A percentile compares a stretch with the other conserved stretches of the same genome.
Evolutionary conservation across 2,888 invertebrate species (phyloP).

Genomic region (Andrena praecox): DNA sequence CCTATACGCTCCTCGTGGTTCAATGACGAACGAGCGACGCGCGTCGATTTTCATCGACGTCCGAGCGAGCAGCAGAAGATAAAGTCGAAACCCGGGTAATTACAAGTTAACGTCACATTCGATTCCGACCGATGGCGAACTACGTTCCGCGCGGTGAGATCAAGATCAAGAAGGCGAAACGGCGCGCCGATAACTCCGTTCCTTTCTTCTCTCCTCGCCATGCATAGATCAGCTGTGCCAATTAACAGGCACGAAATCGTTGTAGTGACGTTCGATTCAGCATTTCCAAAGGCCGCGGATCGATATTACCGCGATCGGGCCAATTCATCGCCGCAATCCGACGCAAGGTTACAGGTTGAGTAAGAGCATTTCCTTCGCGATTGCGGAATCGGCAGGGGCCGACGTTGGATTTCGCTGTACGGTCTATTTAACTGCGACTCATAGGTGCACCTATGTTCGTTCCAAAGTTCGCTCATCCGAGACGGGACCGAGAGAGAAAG

Average conservation of each 20-base stretch:
- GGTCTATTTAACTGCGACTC: conserved; percentile 42
- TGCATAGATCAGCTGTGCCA: conserved; percentile 53
- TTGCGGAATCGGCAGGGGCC: background rate
- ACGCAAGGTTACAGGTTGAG: background rate
- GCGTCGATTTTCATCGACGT: background rate
- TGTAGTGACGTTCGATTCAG: background rate
- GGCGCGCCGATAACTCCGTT: conserved; percentile 14
- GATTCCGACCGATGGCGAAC: background rate
- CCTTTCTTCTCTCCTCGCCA: conserved; percentile 30
- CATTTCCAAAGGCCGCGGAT: background rate
- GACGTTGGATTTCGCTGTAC: conserved; percentile 29
- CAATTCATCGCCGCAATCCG: background rate
- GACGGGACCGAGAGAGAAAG: conserved; percentile 51
- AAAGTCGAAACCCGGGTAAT: background rate
- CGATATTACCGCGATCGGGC: background rate
- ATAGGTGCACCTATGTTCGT: conserved; percentile 56
- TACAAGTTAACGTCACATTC: conserved; percentile 12
- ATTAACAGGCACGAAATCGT: conserved; percentile 36
- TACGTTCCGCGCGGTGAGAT: conserved; percentile 26
- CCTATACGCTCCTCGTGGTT: conserved; percentile 4
- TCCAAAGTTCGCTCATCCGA: conserved; percentile 69
- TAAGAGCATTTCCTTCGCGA: background rate
- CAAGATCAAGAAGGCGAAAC: conserved; percentile 41
- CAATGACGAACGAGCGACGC: background rate
- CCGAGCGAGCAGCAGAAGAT: background rate